Evolutionary conservation across 1,140 invertebrate genomes (phyloP).

Genomic region (Drosophila kepulauana): DNA sequence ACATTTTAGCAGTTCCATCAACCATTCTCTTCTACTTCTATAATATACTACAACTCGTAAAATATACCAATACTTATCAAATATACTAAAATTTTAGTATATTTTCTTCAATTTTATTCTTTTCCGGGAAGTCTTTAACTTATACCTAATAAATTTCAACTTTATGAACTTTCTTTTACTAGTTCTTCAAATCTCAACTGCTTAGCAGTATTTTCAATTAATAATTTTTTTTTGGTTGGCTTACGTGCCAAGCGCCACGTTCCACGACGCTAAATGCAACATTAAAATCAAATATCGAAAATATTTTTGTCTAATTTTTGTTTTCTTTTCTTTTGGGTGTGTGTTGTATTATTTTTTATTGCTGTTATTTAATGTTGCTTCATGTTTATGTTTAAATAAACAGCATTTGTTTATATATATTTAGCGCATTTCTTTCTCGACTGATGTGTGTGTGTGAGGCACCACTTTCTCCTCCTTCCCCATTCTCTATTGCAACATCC

Average conservation of each 20-base stretch:
- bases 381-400: conserved; percentile 48
- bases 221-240: neutral
- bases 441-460: neutral
- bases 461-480: neutral
- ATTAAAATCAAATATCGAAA: neutral
- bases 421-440: conserved; percentile 15
- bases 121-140: too few species aligned
- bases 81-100: too few species aligned
- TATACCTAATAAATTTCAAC: too few species aligned
- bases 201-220: neutral
- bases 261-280: conserved; percentile 15
- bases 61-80: too few species aligned
- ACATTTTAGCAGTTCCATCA: too few species aligned
- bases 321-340: neutral
- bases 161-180: too few species aligned
- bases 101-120: too few species aligned
- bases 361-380: conserved; percentile 28
- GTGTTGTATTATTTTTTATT: conserved; percentile 21
- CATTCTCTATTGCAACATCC: neutral
- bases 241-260: conserved; percentile 26
- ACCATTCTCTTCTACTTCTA: too few species aligned
- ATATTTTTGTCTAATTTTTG: conserved; percentile 16
- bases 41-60: too few species aligned
- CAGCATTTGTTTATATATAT: conserved; percentile 42
- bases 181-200: neutral